Base-by-base conservation (phyloP, 2,888 invertebrate genomes). In the Trichacis sp. region DNA sequence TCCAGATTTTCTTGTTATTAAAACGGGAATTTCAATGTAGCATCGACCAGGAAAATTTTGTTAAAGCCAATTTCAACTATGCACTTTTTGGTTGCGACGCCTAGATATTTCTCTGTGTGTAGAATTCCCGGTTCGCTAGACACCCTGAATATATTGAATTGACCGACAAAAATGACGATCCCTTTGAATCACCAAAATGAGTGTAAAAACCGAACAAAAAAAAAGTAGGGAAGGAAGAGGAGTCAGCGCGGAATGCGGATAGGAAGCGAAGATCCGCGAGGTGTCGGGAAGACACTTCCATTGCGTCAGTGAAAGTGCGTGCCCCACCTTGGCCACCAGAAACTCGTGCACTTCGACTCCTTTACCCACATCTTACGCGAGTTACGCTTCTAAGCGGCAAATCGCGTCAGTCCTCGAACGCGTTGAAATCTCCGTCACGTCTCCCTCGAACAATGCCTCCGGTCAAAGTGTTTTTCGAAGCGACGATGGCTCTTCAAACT, bases 321-420 rank as follows among this genome's bases (percentile, higher is more conserved):
- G 62, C 66, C 67, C 67, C 67, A 67, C 67, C 63, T 49, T 56
- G 56, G 54, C 43, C 50, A 29, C 52, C 53, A 42, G 59, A 51
- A 57, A 62, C 59, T 59, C 52, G 58, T 57, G 51, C 50, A 46
- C 51, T 24, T 51, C 51, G 20, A 12, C 33, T 6, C 33, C n/a
- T n/a, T n/a, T n/a, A n/a, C n/a, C n/a, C n/a, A n/a, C n/a, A n/a
- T n/a, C n/a, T n/a, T n/a, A n/a, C 33, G 33, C 2, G 33, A n/a
- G 33, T 33, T n/a, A 3, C 33, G 51, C 48, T 29, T 55, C 52
- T 29, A 38, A 24, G 36, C 24, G 40, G 51, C 55, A 62, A 66
- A 66, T 51, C 55, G 50, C 45, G 11, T 52, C 59, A 55, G 38
- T 52, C 55, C 50, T 52, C 52, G 38, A 36, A 18, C 36, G 20